phyloP scores from a whole-genome alignment of 2,797 vertebrate genomes.

The Phalanger gymnotis region DNA sequence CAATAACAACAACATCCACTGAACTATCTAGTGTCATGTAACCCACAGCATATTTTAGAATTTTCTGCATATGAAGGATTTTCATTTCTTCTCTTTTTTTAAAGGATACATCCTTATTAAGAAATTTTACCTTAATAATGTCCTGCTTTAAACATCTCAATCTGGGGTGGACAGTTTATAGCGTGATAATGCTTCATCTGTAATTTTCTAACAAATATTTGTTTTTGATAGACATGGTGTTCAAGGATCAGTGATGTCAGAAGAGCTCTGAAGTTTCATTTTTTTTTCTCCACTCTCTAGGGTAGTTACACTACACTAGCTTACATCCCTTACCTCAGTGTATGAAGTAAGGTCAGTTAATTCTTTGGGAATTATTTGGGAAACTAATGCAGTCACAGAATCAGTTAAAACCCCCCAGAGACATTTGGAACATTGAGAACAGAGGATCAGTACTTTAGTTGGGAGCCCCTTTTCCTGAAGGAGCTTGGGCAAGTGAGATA shows the following conservation, averaged over 20 bases:
- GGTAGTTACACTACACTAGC: neutral
- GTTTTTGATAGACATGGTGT: constrained; percentile 18
- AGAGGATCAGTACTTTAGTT: constrained; percentile 35
- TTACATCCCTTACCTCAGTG: constrained; percentile 15
- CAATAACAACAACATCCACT: neutral
- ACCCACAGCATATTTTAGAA: neutral
- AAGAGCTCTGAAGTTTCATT: neutral
- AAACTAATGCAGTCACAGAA: neutral
- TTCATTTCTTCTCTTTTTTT: neutral
- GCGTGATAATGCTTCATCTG: neutral
- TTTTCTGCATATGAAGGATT: neutral
- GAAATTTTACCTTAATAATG: neutral
- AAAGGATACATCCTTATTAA: neutral
- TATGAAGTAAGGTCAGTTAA: neutral
- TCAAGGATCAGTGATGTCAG: neutral
- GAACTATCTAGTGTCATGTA: neutral
- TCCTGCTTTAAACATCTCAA: neutral
- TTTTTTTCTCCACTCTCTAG: neutral
- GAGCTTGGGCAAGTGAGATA: constrained; percentile 48
- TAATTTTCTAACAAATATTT: constrained; percentile 32
- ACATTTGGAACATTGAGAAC: constrained; percentile 47
- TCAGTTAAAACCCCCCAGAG: constrained; percentile 43
- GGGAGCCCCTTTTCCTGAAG: constrained; percentile 40
- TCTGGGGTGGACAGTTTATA: neutral
- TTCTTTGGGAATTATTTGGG: neutral